Evolutionary conservation across 2,113 vertebrate genomes (phyloP).

Genomic region (Formicarius rufipectus): DNA sequence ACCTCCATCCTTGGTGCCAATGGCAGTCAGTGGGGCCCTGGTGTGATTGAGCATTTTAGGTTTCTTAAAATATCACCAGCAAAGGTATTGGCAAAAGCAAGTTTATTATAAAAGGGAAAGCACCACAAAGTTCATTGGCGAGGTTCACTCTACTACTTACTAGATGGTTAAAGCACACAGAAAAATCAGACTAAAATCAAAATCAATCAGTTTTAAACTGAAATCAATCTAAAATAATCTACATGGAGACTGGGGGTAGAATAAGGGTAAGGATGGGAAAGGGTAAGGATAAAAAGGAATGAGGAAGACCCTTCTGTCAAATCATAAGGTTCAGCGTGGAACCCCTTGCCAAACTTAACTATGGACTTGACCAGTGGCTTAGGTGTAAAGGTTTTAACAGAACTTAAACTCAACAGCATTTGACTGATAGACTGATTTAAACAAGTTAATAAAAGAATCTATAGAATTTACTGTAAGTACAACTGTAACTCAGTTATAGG

Average conservation of each 20-base stretch:
- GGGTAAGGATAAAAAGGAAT: background rate
- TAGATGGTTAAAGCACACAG: background rate
- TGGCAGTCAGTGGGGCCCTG: background rate
- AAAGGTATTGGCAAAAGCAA: background rate
- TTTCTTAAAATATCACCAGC: background rate
- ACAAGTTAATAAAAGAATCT: background rate
- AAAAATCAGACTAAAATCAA: background rate
- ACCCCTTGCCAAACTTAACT: background rate
- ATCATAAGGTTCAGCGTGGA: background rate
- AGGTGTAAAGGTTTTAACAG: background rate
- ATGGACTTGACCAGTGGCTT: background rate
- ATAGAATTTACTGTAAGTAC: background rate
- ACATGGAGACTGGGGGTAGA: background rate
- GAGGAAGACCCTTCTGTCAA: background rate
- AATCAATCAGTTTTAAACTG: background rate
- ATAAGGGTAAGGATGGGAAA: background rate
- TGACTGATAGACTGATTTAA: background rate
- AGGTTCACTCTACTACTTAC: background rate
- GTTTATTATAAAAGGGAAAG: background rate
- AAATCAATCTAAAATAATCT: background rate
- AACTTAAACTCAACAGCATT: background rate
- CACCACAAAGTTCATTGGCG: background rate
- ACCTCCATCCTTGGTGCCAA: rapidly evolving
- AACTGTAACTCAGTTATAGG: background rate
- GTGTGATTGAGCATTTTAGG: background rate